Conservation (phyloP, 2,113 vertebrate species). For the Apus apus region DNA sequence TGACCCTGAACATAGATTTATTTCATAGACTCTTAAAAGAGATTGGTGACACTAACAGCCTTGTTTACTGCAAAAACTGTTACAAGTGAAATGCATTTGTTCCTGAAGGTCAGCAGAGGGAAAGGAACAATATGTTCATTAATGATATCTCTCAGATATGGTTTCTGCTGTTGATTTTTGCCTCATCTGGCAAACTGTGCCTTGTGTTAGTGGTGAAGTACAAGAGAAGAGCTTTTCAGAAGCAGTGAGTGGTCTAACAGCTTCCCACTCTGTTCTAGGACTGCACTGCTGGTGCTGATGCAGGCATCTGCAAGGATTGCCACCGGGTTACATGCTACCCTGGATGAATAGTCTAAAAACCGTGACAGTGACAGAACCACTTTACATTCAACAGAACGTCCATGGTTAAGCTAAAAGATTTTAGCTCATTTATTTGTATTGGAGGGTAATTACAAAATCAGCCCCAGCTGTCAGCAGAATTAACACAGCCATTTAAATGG, state of each 20-base stretch:
- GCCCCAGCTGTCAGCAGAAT: neutral
- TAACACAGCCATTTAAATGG: neutral
- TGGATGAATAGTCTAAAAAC: neutral
- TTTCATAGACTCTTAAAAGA: slow-evolving; percentile 6
- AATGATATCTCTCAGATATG: neutral
- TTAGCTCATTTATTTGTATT: neutral
- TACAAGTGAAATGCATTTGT: neutral
- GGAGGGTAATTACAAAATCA: neutral
- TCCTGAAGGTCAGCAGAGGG: neutral
- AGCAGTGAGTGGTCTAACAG: neutral
- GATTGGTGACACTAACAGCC: neutral
- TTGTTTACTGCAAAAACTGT: neutral
- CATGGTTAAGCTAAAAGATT: neutral
- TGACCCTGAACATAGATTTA: neutral
- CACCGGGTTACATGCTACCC: neutral
- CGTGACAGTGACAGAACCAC: neutral
- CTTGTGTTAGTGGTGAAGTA: neutral
- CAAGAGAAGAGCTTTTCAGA: neutral
- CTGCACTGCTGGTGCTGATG: neutral
- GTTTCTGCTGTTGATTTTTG: neutral
- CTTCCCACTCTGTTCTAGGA: neutral
- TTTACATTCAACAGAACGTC: neutral
- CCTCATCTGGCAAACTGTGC: neutral
- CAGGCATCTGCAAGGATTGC: neutral
- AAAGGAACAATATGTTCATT: neutral